phyloP scores from a whole-genome alignment of 2,888 invertebrate species.

The Pristionchus fissidentatus region DNA sequence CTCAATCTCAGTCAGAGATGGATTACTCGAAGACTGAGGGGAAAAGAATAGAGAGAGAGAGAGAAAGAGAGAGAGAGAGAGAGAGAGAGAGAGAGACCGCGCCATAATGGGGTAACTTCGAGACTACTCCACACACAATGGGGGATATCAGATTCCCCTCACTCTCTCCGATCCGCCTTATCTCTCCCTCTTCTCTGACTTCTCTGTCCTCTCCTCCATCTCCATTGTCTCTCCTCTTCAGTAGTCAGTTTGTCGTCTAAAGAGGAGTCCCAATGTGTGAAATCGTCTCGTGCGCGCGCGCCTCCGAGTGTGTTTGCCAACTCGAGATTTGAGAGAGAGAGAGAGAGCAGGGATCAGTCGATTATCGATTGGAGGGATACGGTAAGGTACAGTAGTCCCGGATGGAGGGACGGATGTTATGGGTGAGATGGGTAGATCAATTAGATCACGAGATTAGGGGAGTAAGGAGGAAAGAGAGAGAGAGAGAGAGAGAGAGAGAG shows the following conservation, averaged over 20 bases:
- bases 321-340: conserved; percentile 11
- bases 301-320: conserved; percentile 14
- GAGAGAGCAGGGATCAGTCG: background rate
- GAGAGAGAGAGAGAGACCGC: conserved; percentile 23
- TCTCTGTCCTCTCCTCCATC: conserved; percentile 5
- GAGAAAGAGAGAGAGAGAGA: background rate
- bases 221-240: background rate
- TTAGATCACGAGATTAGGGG: conserved; percentile 34
- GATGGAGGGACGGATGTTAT: background rate
- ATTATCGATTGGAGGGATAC: background rate
- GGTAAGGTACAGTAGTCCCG: background rate
- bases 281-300: conserved; percentile 16
- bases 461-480: no score
- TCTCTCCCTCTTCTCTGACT: conserved; percentile 14
- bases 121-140: conserved; percentile 1
- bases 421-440: background rate
- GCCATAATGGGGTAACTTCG: background rate
- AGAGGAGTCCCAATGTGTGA: conserved; percentile 35
- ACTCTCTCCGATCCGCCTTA: background rate
- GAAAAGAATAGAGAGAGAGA: background rate
- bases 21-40: conserved; percentile 15
- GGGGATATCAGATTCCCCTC: conserved; percentile 2
- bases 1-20: conserved; percentile 20
- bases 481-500: no score
- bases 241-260: conserved; percentile 38